A percentile compares a stretch with the other conserved stretches of the same genome.
phyloP scores from a whole-genome alignment of 2,888 invertebrate genomes.

The Dinocampus coccinellae region DNA sequence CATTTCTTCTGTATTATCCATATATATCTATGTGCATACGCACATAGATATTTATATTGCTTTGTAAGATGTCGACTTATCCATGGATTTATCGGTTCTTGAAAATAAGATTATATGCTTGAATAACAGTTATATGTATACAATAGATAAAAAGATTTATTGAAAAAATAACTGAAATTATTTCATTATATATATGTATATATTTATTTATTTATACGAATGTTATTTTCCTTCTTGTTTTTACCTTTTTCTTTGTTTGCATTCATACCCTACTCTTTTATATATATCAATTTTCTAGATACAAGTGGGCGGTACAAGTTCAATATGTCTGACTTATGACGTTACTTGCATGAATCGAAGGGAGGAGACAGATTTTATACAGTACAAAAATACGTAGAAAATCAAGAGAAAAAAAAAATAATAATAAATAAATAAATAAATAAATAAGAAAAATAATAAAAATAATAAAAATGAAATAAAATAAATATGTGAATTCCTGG shows the following conservation, averaged over 20 bases:
- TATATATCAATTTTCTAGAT: not conserved
- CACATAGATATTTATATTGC: conserved; percentile 35
- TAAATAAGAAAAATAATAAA: not conserved
- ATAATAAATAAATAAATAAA: not conserved
- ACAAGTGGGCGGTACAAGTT: not conserved
- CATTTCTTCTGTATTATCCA: conserved; percentile 29
- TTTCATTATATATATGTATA: conserved; percentile 26
- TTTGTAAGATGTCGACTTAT: conserved; percentile 33
- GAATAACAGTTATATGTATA: conserved; percentile 27
- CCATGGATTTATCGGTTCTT: conserved; percentile 43
- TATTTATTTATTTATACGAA: not conserved
- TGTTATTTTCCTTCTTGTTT: not conserved
- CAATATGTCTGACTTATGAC: conserved; percentile 16
- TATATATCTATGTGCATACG: conserved; percentile 22
- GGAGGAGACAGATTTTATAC: not conserved
- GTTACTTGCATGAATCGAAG: not conserved
- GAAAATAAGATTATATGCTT: conserved; percentile 30
- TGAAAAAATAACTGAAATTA: conserved; percentile 44
- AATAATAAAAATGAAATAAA: conserved; percentile 7
- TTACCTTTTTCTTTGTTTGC: too few relatives aligned
- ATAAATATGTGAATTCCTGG: too few relatives aligned
- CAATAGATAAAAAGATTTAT: conserved; percentile 44
- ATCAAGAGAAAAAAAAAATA: not conserved
- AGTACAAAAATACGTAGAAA: not conserved
- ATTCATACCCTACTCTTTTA: not conserved